A percentile compares a stretch with the other conserved stretches of the same genome.
These are phyloP conservation scores for Conus canariensis DNA, from an alignment of 2,888 invertebrate genomes.

Conservation along the genomic window DNA sequence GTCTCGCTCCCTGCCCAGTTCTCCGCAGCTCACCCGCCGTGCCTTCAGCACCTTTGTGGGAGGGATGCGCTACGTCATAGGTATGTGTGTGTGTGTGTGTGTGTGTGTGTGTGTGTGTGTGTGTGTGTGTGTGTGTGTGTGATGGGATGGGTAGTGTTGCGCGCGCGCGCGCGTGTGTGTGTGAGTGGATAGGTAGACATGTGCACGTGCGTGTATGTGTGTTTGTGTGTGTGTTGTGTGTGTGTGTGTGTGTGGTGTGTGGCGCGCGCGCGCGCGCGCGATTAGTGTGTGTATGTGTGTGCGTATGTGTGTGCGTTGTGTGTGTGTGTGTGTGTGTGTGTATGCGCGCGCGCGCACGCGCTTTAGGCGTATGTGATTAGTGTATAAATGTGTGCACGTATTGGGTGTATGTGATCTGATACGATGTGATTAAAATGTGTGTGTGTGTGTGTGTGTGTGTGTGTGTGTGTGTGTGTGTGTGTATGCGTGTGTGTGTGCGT, in stretches of 20 bases:
- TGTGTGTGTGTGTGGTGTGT: not conserved
- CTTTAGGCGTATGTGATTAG: too few species aligned
- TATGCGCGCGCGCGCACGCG: too few species aligned
- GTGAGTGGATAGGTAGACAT: too few species aligned
- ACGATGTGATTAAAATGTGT: not conserved
- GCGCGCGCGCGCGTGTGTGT: too few species aligned
- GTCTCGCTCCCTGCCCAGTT: constrained; percentile 50
- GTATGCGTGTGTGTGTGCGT: constrained; percentile 1
- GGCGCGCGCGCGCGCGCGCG: too few species aligned
- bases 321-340: too few species aligned
- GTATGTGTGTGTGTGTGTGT: constrained; percentile 53
- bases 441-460: not conserved
- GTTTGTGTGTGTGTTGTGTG: not conserved
- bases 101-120: constrained; percentile 13
- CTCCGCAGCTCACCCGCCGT: constrained; percentile 51
- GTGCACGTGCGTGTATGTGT: too few species aligned
- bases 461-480: not conserved
- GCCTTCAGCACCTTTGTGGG: constrained; percentile 66
- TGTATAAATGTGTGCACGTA: too few species aligned
- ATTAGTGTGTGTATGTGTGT: too few species aligned
- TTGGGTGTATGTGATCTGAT: not conserved
- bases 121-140: not conserved
- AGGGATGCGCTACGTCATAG: constrained; percentile 68
- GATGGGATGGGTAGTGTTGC: not conserved
- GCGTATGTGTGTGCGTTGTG: too few species aligned